Base-by-base conservation (phyloP, 30 jellyfish, hydroid and myxozoan genomes). In the Aurelia sp. region DNA sequence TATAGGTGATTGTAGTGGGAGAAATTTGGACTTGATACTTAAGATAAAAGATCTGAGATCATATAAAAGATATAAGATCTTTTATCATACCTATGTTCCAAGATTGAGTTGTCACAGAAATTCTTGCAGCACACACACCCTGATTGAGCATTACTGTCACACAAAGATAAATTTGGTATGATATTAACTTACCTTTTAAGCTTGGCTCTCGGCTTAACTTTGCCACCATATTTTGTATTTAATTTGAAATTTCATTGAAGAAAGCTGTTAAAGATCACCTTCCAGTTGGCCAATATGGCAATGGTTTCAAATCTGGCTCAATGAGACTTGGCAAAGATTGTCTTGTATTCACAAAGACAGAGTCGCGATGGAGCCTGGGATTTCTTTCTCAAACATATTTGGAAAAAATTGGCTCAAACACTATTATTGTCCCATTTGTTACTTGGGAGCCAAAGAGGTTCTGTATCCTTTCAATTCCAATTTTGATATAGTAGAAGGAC, bases 261-360 rank as follows among this genome's bases (percentile, higher is more conserved):
- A 95, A 84, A 40, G 96, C 99, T 5, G 83, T 85, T 40, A 85
- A 86, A 35, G 97, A 96, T 27, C 99, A 95, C 51, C 92, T 82
- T 75, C 99, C 99, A 24, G 99, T 95, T 41, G 99, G 99, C 13
- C 99, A 95, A 51, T 95, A 95, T 82, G 99, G 99, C 1, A 95
- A 95, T 81, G 99, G 99, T 19, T 95, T 95, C 87, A 95, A 95
- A 69, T 95, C 99, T 6, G 99, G 99, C 9, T 90, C 99, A 12
- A 95, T 95, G 99, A 80, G 99, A 62, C 97, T 95, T 44, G 99
- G 99, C 58, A 95, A 85, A 72, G 99, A 95, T 95, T 97, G 98
- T 24, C 84, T 95, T 38, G 99, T 95, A 19, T 90, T 95, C 77
- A 95, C 99, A 64, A 90, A 85, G 85, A 48, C 93, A 40, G 84